Percentiles rank a stretch among this genome's conserved stretches.
Conservation (phyloP, 2,113 vertebrate genomes). For the Gnathonemus echidnorhynchus region DNA sequence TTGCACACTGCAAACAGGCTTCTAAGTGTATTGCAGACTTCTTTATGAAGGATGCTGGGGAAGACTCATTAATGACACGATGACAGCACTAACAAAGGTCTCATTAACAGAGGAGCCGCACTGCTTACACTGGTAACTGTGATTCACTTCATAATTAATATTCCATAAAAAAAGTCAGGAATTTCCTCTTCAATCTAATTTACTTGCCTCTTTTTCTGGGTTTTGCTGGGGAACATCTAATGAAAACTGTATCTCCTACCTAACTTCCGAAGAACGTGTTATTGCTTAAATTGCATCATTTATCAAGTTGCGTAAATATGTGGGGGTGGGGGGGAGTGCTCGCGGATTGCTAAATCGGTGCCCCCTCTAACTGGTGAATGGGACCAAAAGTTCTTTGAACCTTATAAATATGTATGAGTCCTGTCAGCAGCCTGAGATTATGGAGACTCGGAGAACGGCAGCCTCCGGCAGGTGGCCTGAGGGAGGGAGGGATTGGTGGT, state of each 20-base stretch:
- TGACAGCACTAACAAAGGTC: not conserved
- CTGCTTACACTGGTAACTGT: not conserved
- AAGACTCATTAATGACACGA: not conserved
- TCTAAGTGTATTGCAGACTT: not conserved
- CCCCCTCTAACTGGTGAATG: not conserved
- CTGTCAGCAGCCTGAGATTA: not conserved
- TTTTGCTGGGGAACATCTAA: not conserved
- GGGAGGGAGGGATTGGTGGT: not conserved
- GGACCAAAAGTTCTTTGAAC: not conserved
- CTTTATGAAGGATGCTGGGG: not conserved
- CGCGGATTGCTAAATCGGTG: not conserved
- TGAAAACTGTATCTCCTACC: not conserved
- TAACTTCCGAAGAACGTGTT: not conserved
- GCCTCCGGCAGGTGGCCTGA: not conserved
- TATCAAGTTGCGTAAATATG: too few relatives aligned
- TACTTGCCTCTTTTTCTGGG: not conserved
- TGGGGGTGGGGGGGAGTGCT: too few relatives aligned
- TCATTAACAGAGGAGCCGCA: not conserved
- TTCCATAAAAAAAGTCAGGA: not conserved
- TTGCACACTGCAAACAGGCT: not conserved
- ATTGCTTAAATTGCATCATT: not conserved
- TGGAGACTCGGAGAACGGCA: not conserved
- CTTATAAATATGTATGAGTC: not conserved
- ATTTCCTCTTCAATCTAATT: not conserved
- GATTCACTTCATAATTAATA: not conserved